Base-by-base conservation (phyloP, 1,140 invertebrate species). In the Meloidogyne exigua region DNA sequence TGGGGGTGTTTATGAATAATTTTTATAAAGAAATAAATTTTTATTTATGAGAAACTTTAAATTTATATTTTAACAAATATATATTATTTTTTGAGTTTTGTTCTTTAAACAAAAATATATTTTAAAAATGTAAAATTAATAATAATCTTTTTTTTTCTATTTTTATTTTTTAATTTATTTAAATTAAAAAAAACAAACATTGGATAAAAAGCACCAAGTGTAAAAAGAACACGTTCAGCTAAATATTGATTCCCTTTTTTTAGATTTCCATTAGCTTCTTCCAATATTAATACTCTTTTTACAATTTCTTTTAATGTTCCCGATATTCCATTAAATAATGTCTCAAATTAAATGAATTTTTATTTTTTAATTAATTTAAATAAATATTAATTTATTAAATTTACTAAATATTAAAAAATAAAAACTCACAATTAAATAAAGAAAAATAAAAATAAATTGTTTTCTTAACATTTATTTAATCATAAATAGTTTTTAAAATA, bases 191-290 rank as follows among this genome's bases (percentile, higher is more conserved):
- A 57, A n/a, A 57, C n/a, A 21, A 21, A 68, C 66, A 42, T 42
- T 23, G 66, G 66, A 68, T 15, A 68, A 21, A 68, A 68, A 9
- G 66, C 66, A 23, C 9, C 25, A n/a, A 68, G 21, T 25, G 39
- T 68, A 36, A 36, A 42, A 42, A 68, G 66, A 68, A 68, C 66
- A 9, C 66, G n/a, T 32, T 68, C 66, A 42, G 66, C 3, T 21
- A 68, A 68, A 32, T 68, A 42, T 21, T 68, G 66, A 57, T 57
- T 57, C 1, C 49, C 49, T 57, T 57, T 57, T 57, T 57, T 57
- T 7, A n/a, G 21, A 57, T 57, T 57, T 9, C 49, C 49, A 5
- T 4, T n/a, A 4, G 49, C n/a, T 57, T 57, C 49, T 57, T 57
- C 49, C 7, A 57, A n/a, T n/a, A 57, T n/a, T 9, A 57, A 9